Evolutionary conservation across 2,797 vertebrate species (phyloP).

Genomic region (Gallirallus australis): DNA sequence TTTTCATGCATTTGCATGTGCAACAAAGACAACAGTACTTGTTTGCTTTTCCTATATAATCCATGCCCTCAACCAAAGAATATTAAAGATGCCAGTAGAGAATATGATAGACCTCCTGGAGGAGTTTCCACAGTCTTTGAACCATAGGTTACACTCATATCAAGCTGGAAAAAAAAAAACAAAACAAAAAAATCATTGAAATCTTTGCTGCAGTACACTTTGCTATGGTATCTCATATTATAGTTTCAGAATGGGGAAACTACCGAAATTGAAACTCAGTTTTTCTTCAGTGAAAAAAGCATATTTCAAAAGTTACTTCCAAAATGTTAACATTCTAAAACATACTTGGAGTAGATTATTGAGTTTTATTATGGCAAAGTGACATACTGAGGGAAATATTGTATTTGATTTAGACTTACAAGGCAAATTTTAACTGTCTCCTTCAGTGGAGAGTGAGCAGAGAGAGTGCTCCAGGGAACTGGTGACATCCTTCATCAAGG

Average conservation of each 20-base stretch:
- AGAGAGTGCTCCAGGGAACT: neutral
- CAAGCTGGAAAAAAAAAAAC: neutral
- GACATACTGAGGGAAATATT: too few species aligned
- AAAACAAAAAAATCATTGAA: neutral
- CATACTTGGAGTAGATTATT: neutral
- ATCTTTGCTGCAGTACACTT: constrained; percentile 47
- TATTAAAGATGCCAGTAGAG: neutral
- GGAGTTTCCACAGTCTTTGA: neutral
- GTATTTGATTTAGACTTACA: neutral
- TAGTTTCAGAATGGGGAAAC: constrained; percentile 37
- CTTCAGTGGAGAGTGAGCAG: neutral
- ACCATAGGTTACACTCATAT: neutral
- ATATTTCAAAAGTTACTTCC: neutral
- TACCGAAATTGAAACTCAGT: neutral
- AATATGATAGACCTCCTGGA: constrained; percentile 11
- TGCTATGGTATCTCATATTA: constrained; percentile 35
- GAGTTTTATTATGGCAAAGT: neutral
- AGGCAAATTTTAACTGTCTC: neutral
- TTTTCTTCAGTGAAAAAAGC: neutral
- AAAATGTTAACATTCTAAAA: constrained; percentile 33
- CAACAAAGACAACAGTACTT: neutral
- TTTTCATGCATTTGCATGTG: constrained; percentile 14
- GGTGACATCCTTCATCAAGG: rapidly evolving
- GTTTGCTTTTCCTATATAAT: constrained; percentile 6
- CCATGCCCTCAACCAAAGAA: neutral